Conservation (phyloP, 1,140 invertebrate species). For the Ditylenchus dipsaci region DNA sequence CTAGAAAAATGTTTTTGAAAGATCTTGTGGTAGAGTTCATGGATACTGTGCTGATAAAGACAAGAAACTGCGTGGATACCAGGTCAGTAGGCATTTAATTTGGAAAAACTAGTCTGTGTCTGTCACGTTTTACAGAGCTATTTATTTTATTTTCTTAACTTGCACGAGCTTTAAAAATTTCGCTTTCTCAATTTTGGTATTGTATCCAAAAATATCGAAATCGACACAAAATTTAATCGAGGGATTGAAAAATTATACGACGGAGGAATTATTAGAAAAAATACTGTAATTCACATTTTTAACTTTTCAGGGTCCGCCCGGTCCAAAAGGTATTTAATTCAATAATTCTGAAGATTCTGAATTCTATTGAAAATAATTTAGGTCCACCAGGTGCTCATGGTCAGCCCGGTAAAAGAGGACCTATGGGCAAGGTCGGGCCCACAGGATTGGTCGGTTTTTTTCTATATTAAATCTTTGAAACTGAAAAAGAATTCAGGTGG, state of each 20-base stretch:
- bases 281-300: too few relatives aligned
- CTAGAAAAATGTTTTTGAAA: conserved; percentile 55
- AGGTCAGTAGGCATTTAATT: too few relatives aligned
- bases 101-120: too few relatives aligned
- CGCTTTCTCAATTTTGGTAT: too few relatives aligned
- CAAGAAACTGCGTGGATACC: conserved; percentile 48
- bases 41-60: conserved; percentile 51
- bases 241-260: too few relatives aligned
- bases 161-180: too few relatives aligned
- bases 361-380: background rate
- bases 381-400: background rate
- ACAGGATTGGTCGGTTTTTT: conserved; percentile 35
- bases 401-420: conserved; percentile 20
- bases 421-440: conserved; percentile 40
- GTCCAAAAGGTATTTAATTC: conserved; percentile 29
- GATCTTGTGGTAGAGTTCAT: conserved; percentile 52
- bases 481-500: background rate
- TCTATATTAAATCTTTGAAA: too few relatives aligned
- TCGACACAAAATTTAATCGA: too few relatives aligned
- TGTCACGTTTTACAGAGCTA: too few relatives aligned
- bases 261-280: too few relatives aligned
- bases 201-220: too few relatives aligned
- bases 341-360: background rate
- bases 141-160: too few relatives aligned
- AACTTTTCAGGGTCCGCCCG: conserved; percentile 29